Evolutionary conservation across 2,888 invertebrate species (phyloP), one percentile per base, ranked within the genome.

Genomic region (Perizoma flavofasciatum): DNA sequence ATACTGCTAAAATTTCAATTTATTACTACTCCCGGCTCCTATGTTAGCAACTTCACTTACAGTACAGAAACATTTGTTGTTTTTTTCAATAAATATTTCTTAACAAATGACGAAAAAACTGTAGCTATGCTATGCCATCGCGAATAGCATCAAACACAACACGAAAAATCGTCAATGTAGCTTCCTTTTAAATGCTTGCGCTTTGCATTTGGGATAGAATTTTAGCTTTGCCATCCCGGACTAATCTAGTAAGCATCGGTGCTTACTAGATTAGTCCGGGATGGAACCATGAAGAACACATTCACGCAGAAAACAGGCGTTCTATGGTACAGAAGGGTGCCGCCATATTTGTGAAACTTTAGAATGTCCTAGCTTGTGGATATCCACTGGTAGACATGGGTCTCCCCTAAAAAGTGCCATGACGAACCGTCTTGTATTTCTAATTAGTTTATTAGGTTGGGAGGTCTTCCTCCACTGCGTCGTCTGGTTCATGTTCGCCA

Each of bases 181-280:
- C 11, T 55, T 55, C 37, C 34, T 40, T 54, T 41, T 33, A 35
- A 53, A 47, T 41, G 59, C 55, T 67, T 49, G 41, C 49, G 49
- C 48, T 59, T 62, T 32, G 41, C 55, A 61, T 66, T 65, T 59
- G 53, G 35, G 39, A 47, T 54, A 63, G 53, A 59, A 46, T 52
- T 49, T 54, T 10, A 51, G 50, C 11, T 48, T 54, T 66, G 51
- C 45, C 50, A 50, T 57, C 51, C 61, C 44, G 46, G 49, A 56
- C 59, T 55, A 63, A 63, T 66, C 56, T 53, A 60, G 60, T 63
- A 55, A 65, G 59, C 62, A 53, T n/a, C n/a, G n/a, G n/a, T n/a
- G n/a, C 50, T 56, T 55, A 54, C 58, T n/a, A n/a, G n/a, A n/a
- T n/a, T n/a, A n/a, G n/a, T n/a, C n/a, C n/a, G n/a, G n/a, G n/a